phyloP scores from a whole-genome alignment of 1,140 invertebrate species.

The Lordiphosa clarofinis region DNA sequence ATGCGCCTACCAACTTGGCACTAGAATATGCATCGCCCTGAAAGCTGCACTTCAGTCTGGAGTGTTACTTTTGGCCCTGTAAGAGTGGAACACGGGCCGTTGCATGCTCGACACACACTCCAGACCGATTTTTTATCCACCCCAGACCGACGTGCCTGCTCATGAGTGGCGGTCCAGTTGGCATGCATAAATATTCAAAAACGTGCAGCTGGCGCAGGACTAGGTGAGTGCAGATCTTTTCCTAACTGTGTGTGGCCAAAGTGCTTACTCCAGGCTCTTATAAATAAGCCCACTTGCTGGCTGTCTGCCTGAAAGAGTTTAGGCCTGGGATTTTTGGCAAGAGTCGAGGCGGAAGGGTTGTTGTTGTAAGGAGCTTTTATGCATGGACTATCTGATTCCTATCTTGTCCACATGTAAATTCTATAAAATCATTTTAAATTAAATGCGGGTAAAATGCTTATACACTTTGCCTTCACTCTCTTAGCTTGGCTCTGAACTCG shows the following conservation, averaged over 20 bases:
- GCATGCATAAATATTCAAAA: constrained; percentile 4
- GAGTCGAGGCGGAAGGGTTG: no score
- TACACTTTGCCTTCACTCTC: no score
- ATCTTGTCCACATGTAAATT: constrained; percentile 9
- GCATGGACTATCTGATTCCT: constrained; percentile 47
- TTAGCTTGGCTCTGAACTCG: no score
- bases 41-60: constrained; percentile 48
- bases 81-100: constrained; percentile 12
- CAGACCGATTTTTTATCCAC: constrained; percentile 4
- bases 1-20: constrained; percentile 49
- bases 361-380: constrained; percentile 50
- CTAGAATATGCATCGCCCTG: constrained; percentile 46
- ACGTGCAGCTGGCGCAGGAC: constrained; percentile 28
- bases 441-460: constrained; percentile 16
- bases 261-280: constrained; percentile 47
- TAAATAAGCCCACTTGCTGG: constrained; percentile 65
- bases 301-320: constrained; percentile 26
- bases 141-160: constrained; percentile 10
- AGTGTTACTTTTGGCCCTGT: constrained; percentile 72
- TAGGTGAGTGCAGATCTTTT: constrained; percentile 48
- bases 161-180: constrained; percentile 47
- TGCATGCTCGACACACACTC: constrained; percentile 31
- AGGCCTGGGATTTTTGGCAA: constrained; percentile 35
- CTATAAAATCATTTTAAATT: constrained; percentile 20
- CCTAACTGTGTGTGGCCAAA: constrained; percentile 47